A percentile compares a stretch with the other conserved stretches of the same genome.
Evolutionary conservation across 2,888 invertebrate species (phyloP).

Genomic region (Luperina nickerlii): DNA sequence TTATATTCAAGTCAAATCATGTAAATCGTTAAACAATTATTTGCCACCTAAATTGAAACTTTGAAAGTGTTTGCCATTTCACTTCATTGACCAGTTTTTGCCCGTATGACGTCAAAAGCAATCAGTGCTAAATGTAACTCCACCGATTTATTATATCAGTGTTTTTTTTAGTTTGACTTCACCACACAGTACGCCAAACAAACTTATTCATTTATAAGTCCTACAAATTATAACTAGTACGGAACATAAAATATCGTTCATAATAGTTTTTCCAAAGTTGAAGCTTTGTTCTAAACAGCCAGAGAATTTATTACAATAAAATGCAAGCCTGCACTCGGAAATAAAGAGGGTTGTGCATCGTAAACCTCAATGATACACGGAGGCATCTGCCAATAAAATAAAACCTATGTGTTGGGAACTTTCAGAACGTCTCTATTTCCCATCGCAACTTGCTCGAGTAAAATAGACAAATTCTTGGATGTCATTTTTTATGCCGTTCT

Average conservation of each 20-base stretch:
- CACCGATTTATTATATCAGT: constrained; percentile 6
- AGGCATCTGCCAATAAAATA: constrained; percentile 82
- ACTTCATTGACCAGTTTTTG: constrained; percentile 14
- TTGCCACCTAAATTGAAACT: constrained; percentile 10
- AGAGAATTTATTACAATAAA: constrained; percentile 74
- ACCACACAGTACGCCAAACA: constrained; percentile 14
- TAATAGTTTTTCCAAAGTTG: constrained; percentile 63
- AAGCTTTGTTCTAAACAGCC: constrained; percentile 67
- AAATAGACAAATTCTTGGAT: constrained; percentile 58
- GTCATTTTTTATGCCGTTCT: constrained; percentile 49
- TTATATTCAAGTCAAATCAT: constrained; percentile 2
- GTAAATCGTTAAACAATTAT: constrained; percentile 7
- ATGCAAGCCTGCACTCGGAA: constrained; percentile 73
- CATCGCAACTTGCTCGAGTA: constrained; percentile 62
- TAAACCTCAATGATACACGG: constrained; percentile 85
- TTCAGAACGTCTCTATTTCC: constrained; percentile 76
- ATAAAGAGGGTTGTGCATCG: constrained; percentile 84
- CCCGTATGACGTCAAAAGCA: constrained; percentile 16
- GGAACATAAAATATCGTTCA: constrained; percentile 54
- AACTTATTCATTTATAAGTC: constrained; percentile 22
- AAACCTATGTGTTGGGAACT: constrained; percentile 80
- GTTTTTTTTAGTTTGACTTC: background rate
- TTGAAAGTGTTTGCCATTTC: constrained; percentile 1
- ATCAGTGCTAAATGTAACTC: background rate
- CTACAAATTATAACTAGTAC: constrained; percentile 40